phyloP scores from a whole-genome alignment of 2,113 vertebrate genomes.

The Vanacampus margaritifer region DNA sequence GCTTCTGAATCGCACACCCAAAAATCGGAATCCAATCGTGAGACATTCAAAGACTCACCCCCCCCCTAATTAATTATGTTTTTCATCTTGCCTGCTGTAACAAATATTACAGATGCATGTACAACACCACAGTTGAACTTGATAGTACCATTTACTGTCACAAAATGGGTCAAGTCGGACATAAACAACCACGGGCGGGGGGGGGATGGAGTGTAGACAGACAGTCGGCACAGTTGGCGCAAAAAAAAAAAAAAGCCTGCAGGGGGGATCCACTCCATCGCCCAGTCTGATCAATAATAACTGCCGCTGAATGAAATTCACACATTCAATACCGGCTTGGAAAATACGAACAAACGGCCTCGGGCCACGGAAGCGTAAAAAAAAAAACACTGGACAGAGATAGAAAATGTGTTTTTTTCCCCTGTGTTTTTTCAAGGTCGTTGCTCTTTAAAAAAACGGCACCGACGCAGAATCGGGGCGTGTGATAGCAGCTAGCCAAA shows the following conservation, averaged over 20 bases:
- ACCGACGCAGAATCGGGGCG: neutral
- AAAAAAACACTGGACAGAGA: neutral
- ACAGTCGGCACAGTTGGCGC: neutral
- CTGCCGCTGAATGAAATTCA: constrained; percentile 52
- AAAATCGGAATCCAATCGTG: too few species aligned
- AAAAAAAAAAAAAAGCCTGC: neutral
- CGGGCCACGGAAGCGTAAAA: neutral
- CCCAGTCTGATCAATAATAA: constrained; percentile 59
- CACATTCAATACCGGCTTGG: constrained; percentile 39
- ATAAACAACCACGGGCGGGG: neutral
- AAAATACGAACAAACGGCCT: constrained; percentile 36
- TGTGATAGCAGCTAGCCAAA: neutral
- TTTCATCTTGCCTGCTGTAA: neutral
- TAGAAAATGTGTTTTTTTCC: neutral
- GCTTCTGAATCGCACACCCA: too few species aligned
- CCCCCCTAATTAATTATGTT: too few species aligned
- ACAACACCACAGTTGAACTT: neutral
- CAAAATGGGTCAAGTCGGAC: neutral
- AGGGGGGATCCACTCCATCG: constrained; percentile 7
- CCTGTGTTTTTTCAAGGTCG: neutral
- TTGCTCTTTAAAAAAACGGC: neutral
- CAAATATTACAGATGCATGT: neutral
- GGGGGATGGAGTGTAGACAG: neutral
- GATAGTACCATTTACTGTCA: neutral
- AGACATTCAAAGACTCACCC: too few species aligned